These are phyloP conservation scores for Malthinus seriepunctatus DNA, from an alignment of 2,888 invertebrate genomes.

Conservation along the genomic window DNA sequence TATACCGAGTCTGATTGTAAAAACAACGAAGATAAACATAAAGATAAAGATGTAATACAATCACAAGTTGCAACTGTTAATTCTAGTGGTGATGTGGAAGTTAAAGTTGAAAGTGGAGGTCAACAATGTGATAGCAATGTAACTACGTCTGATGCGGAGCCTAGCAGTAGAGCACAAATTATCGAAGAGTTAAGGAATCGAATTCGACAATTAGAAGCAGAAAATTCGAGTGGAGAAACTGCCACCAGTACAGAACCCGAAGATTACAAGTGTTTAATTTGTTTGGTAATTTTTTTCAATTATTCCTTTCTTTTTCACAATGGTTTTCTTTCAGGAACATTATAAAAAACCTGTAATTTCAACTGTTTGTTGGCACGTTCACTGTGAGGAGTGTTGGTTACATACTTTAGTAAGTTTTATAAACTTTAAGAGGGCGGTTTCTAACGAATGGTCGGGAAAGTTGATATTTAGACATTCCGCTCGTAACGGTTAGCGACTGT, in stretches of 20 bases:
- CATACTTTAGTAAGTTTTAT: constrained; percentile 61
- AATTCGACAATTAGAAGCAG: constrained; percentile 61
- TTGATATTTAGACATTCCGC: too few species aligned
- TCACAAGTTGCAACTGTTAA: constrained; percentile 51
- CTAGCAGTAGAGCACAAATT: constrained; percentile 54
- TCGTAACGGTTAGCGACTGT: too few species aligned
- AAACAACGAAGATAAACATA: constrained; percentile 33
- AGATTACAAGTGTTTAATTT: constrained; percentile 73
- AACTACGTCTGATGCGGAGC: constrained; percentile 55
- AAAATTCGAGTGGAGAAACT: constrained; percentile 48
- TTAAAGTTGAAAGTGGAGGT: constrained; percentile 47
- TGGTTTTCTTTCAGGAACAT: constrained; percentile 57
- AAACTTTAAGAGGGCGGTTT: neutral
- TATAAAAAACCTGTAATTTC: constrained; percentile 69
- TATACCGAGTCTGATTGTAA: constrained; percentile 51
- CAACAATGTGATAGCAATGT: constrained; percentile 56
- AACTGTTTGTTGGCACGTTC: constrained; percentile 71
- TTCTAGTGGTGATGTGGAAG: constrained; percentile 53
- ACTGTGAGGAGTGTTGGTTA: constrained; percentile 73
- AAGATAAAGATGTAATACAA: constrained; percentile 39
- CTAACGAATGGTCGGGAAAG: too few species aligned
- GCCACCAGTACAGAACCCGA: constrained; percentile 53
- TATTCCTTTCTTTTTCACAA: too few species aligned
- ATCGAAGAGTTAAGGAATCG: constrained; percentile 63
- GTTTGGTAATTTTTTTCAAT: constrained; percentile 65